Base-by-base conservation (phyloP, 2,113 vertebrate genomes). In the Barbus barbus region DNA sequence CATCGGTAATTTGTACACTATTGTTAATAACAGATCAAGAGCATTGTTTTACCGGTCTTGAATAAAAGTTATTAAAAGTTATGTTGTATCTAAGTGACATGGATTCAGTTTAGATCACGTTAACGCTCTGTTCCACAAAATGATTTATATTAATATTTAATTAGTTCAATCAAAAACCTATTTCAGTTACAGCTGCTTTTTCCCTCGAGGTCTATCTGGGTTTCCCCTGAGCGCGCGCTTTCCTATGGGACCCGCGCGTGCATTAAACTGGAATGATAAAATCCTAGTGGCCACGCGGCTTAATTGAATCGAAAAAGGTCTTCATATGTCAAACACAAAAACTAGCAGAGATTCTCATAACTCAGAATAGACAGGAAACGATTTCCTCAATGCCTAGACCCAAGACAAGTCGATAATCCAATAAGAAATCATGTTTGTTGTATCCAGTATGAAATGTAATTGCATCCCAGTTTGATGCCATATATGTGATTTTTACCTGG, bases 61-160 rank as follows among this genome's bases (percentile, higher is more conserved):
- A 1, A 11, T 2, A n/a, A n/a, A n/a, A 63, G 20, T 13, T 41
- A 9, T 71, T 3, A 44, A 3, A 78, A 12, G 14, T 26, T 38
- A 1, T 8, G 22, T 58, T 53, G 18, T 53, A 20, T 53, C 8
- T 36, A 7, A 16, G 33, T 38, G 22, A 16, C 22, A 76, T 22
- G 3, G 28, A 5, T 31, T 20, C 26, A 5, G n/a, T n/a, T n/a
- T n/a, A n/a, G 20, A 60, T 38, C 12, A 24, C 5, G 8, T 63
- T 28, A 41, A 11, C 5, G 28, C 48, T 77, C 18, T 13, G 28
- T 77, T 56, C 18, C 56, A 78, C 56, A 44, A 7, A 36, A 11
- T 38, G 53, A 36, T 24, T 33, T 60, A 28, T 46, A 13, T 46
- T 46, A 46, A 65, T 46, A 80, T 80, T 80, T 65, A 46, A 63